A percentile compares a stretch with the other conserved stretches of the same genome.
These are phyloP conservation scores for Sciurus vulgaris DNA, from an alignment of 2,797 vertebrate species.

Conservation along the genomic window DNA sequence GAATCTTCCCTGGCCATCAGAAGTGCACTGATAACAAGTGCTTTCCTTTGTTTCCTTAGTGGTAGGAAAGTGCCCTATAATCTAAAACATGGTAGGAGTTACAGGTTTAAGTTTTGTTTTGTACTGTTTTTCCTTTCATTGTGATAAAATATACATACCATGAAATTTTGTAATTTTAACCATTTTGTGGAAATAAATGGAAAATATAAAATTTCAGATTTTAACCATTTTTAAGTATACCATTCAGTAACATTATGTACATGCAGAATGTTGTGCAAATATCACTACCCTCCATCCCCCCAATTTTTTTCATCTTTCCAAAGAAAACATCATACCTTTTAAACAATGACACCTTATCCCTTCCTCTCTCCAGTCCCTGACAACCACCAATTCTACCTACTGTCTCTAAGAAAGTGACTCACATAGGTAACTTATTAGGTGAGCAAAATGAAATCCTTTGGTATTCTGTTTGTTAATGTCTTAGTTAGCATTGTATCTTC, in stretches of 20 bases:
- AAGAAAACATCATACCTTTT: background rate
- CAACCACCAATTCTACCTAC: background rate
- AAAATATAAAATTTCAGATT: background rate
- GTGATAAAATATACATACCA: background rate
- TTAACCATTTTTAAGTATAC: background rate
- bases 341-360: background rate
- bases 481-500: background rate
- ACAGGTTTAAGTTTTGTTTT: background rate
- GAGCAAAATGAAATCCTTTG: background rate
- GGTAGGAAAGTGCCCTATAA: background rate
- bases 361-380: background rate
- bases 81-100: background rate
- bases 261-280: background rate
- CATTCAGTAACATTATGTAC: background rate
- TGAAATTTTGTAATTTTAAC: background rate
- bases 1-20: background rate
- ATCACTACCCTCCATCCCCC: background rate
- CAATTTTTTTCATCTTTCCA: background rate
- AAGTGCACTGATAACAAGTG: background rate
- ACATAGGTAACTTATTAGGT: background rate
- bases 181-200: background rate
- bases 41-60: background rate
- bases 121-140: background rate
- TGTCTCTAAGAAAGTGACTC: background rate
- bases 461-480: background rate